A percentile compares a stretch with the other conserved stretches of the same genome.
Conservation (phyloP, 2,113 vertebrate species). For the Toxotes chatareus region DNA sequence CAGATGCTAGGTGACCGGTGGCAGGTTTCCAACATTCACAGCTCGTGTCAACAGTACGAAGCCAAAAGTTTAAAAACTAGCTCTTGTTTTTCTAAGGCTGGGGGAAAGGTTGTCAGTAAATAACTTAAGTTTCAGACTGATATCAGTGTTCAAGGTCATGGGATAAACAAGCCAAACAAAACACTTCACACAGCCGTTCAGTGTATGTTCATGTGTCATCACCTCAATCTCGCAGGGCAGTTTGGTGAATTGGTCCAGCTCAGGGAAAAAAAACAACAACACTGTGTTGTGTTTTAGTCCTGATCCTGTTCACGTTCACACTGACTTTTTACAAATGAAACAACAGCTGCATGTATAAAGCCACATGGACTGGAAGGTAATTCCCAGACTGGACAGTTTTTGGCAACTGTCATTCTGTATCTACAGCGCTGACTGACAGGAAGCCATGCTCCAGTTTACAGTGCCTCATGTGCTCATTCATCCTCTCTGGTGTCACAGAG, state of each 20-base stretch:
- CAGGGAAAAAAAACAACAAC: neutral
- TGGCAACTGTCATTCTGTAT: neutral
- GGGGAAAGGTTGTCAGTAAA: slow-evolving; percentile 16
- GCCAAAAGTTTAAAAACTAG: slow-evolving; percentile 18
- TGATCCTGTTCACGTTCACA: neutral
- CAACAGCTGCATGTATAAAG: neutral
- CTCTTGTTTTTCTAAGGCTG: neutral
- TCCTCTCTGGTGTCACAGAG: neutral
- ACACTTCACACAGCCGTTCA: neutral
- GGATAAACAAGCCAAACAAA: slow-evolving; percentile 31
- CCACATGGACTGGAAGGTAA: neutral
- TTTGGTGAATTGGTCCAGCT: neutral
- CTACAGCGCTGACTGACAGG: neutral
- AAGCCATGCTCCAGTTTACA: neutral
- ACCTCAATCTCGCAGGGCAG: slow-evolving; percentile 3
- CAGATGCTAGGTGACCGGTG: slow-evolving; percentile 48
- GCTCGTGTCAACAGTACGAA: neutral
- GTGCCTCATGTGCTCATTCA: neutral
- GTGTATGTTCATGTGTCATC: slow-evolving; percentile 23
- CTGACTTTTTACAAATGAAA: neutral
- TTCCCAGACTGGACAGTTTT: too few relatives aligned
- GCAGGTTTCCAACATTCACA: slow-evolving; percentile 42
- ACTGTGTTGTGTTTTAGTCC: neutral
- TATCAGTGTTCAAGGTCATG: neutral
- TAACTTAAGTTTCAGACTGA: slow-evolving; percentile 34